Evolutionary conservation across 2,888 invertebrate genomes (phyloP).

Genomic region (Pseudoips prasinana): DNA sequence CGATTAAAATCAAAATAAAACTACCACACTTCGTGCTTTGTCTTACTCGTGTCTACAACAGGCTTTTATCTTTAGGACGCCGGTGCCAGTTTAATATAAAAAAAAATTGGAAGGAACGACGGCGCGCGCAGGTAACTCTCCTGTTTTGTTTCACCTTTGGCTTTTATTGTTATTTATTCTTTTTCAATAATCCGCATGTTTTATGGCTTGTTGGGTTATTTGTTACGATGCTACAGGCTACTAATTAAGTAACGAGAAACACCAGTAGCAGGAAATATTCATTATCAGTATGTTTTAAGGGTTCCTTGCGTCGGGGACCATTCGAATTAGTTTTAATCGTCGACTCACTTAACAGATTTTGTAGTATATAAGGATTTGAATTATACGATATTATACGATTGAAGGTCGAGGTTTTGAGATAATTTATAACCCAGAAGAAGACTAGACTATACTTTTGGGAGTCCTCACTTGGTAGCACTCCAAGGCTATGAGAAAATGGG

Average conservation of each 20-base stretch:
- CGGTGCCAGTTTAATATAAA: constrained; percentile 47
- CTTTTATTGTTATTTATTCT: constrained; percentile 62
- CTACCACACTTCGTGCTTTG: constrained; percentile 67
- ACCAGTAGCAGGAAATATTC: constrained; percentile 60
- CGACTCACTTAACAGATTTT: no score
- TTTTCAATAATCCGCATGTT: constrained; percentile 76
- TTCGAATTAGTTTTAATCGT: no score
- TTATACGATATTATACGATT: no score
- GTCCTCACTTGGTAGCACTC: no score
- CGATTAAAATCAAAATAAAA: constrained; percentile 73
- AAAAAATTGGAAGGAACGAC: constrained; percentile 50
- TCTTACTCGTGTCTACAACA: constrained; percentile 76
- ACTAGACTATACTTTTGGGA: no score
- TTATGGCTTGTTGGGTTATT: constrained; percentile 72
- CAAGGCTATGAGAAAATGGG: no score
- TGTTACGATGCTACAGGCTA: constrained; percentile 55
- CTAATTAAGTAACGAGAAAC: constrained; percentile 63
- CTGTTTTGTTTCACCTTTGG: constrained; percentile 60
- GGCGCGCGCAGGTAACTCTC: constrained; percentile 69
- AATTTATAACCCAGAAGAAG: no score
- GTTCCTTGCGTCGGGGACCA: constrained; percentile 11
- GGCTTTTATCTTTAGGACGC: constrained; percentile 65
- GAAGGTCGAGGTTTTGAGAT: no score
- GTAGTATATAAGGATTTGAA: no score
- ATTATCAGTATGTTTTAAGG: constrained; percentile 33